Evolutionary conservation across 1,140 invertebrate species (phyloP), one percentile per base, ranked within the genome.

Genomic region (Ridgeia piscesae): DNA sequence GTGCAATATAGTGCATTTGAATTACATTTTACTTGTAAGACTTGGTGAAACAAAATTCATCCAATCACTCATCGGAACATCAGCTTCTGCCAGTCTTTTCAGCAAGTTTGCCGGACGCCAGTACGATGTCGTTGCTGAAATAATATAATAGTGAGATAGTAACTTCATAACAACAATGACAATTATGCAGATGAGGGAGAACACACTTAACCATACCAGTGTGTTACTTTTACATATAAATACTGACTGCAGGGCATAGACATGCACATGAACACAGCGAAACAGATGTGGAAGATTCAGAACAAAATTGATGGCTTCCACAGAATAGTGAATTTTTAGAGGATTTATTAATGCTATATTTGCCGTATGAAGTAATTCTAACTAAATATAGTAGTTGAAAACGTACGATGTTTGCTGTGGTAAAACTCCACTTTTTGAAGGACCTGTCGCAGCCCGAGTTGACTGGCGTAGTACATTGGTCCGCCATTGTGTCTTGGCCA

Each of bases 401-500:
- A 90, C 89, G 34, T 90, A 90, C 89, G 89, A 90, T 90, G 31
- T 90, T 90, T 34, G 34, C 35, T 90, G 89, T 8, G 35, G 89
- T 90, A 90, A 42, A 35, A n/a, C 1, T 17, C 34, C 34, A 90
- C 35, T 33, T 42, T 90, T 21, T 90, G 34, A 33, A 35, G 35
- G n/a, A 90, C 89, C 4, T 90, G 34, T 90, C 35, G 58, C 34
- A 91, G 33, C 6, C 91, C 91, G 11, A 91, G 34, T 50, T 33
- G 34, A 34, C 42, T 58, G 11, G 91, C 91, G 50, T 91, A 91
- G 50, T 48, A 91, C 91, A 91, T 91, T 14, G 91, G 91, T 21
- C 91, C 91, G 2, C 91, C 91, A 35, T 34, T 91, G 11, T 91
- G 91, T 91, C 91, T 91, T n/a, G 91, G 91, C 91, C 91, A 91